Evolutionary conservation across 2,113 vertebrate genomes (phyloP).

Genomic region (Seriola rivoliana): DNA sequence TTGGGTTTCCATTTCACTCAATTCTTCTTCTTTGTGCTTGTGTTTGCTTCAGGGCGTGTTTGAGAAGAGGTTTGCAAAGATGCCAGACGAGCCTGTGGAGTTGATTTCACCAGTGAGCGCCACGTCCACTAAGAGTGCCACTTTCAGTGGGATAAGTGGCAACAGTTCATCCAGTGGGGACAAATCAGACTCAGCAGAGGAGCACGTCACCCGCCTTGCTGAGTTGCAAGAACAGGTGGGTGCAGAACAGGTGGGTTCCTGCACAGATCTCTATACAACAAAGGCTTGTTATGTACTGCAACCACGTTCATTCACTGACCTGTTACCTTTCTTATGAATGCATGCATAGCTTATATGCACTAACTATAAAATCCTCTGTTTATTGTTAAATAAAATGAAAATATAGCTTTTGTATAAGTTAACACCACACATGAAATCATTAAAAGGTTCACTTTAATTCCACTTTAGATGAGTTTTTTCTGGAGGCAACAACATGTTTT

Average conservation of each 20-base stretch:
- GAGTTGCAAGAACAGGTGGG: constrained; percentile 93
- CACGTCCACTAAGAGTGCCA: constrained; percentile 85
- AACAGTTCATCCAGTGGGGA: constrained; percentile 85
- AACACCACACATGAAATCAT: too few species aligned
- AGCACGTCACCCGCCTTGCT: constrained; percentile 86
- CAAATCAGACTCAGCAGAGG: constrained; percentile 89
- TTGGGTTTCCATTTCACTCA: neutral
- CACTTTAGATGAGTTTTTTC: neutral
- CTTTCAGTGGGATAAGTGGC: constrained; percentile 86
- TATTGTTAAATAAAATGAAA: neutral
- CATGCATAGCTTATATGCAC: neutral
- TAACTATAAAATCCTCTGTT: neutral
- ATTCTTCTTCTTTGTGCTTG: neutral
- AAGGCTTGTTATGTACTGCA: neutral
- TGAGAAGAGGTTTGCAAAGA: constrained; percentile 95
- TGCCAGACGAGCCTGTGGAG: constrained; percentile 91
- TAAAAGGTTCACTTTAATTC: neutral
- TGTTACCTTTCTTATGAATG: neutral
- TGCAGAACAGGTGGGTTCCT: constrained; percentile 87
- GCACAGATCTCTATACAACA: neutral
- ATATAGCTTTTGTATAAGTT: neutral
- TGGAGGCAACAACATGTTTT: neutral
- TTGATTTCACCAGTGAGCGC: constrained; percentile 52
- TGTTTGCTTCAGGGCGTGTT: constrained; percentile 89
- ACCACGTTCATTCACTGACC: neutral